Conservation (phyloP, 1,140 invertebrate genomes). For the Rhynchophorus ferrugineus region DNA sequence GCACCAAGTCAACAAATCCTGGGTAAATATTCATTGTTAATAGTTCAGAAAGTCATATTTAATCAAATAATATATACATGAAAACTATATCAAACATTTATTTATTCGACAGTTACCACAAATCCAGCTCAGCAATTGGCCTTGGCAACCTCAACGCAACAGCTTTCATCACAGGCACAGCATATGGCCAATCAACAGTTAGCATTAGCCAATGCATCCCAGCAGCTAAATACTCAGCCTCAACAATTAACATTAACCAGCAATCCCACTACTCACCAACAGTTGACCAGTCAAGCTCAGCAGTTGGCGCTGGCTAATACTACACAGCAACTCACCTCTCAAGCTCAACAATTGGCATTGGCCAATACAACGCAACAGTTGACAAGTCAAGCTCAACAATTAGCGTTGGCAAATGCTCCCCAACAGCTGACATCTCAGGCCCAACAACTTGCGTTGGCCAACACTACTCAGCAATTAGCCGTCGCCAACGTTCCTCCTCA, state of each 20-base stretch:
- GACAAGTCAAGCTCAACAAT: slow-evolving; percentile 33
- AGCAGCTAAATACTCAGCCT: slow-evolving; percentile 25
- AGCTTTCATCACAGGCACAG: slow-evolving; percentile 34
- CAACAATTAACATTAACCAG: slow-evolving; percentile 33
- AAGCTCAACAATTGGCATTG: slow-evolving; percentile 32
- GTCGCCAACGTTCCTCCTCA: slow-evolving; percentile 34
- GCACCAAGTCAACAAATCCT: slow-evolving; percentile 41
- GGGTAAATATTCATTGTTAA: no score
- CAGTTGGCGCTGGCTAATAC: slow-evolving; percentile 32
- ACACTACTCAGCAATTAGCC: slow-evolving; percentile 33
- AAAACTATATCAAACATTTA: background rate
- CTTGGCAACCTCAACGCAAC: slow-evolving; percentile 35
- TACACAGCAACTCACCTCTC: slow-evolving; percentile 34
- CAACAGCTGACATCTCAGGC: slow-evolving; percentile 33
- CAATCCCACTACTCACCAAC: slow-evolving; percentile 11
- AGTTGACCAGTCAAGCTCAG: slow-evolving; percentile 31
- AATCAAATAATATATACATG: background rate
- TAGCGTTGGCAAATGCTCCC: slow-evolving; percentile 27
- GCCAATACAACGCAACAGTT: slow-evolving; percentile 24
- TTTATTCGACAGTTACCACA: slow-evolving; percentile 33
- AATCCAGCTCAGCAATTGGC: slow-evolving; percentile 38
- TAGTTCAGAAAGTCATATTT: background rate
- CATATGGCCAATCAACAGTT: slow-evolving; percentile 35
- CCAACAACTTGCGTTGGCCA: slow-evolving; percentile 32
- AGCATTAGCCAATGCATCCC: slow-evolving; percentile 20